Conservation (phyloP, 2,888 invertebrate genomes). For the Leptopilina drosophilae region DNA sequence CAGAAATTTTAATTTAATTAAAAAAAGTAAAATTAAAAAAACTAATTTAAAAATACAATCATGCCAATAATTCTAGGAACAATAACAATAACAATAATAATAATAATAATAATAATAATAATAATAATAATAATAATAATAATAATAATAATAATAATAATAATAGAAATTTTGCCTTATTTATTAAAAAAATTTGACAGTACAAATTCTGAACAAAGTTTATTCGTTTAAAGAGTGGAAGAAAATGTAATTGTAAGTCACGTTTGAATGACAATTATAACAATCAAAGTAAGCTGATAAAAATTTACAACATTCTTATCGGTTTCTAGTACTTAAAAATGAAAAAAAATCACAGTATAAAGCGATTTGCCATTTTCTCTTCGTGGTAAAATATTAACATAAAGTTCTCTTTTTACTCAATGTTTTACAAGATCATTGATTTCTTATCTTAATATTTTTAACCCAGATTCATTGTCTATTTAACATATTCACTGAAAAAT, state of each 20-base stretch:
- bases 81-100: too few relatives aligned
- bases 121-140: too few relatives aligned
- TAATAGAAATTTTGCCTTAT: too few relatives aligned
- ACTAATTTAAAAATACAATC: too few relatives aligned
- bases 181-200: too few relatives aligned
- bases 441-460: background rate
- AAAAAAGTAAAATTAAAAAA: too few relatives aligned
- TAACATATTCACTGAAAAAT: background rate
- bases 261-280: background rate
- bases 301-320: slow-evolving; percentile 14
- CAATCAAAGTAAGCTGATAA: background rate
- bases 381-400: background rate
- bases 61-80: too few relatives aligned
- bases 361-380: background rate
- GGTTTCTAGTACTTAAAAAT: background rate
- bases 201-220: too few relatives aligned
- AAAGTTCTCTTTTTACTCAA: background rate
- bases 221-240: background rate
- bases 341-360: background rate
- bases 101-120: too few relatives aligned
- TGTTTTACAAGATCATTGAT: background rate
- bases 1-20: background rate
- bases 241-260: slow-evolving; percentile 6
- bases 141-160: too few relatives aligned
- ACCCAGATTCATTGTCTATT: slow-evolving; percentile 28